Percentiles rank a stretch among this genome's conserved stretches.
Evolutionary conservation across 2,797 vertebrate genomes (phyloP).

Genomic region (Hemibagrus guttatus): DNA sequence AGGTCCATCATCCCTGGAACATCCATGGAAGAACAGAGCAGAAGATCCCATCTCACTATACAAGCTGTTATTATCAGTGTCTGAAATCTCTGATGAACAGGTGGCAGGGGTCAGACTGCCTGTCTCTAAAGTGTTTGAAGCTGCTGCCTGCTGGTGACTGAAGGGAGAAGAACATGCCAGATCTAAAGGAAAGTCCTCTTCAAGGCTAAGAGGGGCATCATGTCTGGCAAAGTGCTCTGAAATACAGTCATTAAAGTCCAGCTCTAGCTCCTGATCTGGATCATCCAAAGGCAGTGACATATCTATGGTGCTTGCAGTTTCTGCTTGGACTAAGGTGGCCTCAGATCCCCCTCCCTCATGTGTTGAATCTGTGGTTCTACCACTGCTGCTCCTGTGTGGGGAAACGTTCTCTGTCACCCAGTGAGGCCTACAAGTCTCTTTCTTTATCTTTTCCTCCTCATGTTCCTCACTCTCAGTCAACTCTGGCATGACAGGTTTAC

Average conservation of each 20-base stretch:
- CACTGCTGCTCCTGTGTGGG: constrained; percentile 71
- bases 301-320: constrained; percentile 41
- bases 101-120: constrained; percentile 73
- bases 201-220: constrained; percentile 47
- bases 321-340: constrained; percentile 63
- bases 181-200: constrained; percentile 54
- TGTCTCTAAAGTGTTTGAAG: constrained; percentile 65
- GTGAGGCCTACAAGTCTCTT: constrained; percentile 68
- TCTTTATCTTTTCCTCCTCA: constrained; percentile 61
- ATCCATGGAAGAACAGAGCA: constrained; percentile 69
- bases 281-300: constrained; percentile 53
- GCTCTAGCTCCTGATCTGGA: constrained; percentile 65
- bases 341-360: constrained; percentile 71
- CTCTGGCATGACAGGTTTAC: constrained; percentile 62
- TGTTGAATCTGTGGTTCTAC: constrained; percentile 73
- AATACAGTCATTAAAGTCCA: constrained; percentile 71
- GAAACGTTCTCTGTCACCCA: constrained; percentile 74
- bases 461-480: constrained; percentile 69
- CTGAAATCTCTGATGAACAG: constrained; percentile 74
- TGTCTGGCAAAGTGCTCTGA: constrained; percentile 64
- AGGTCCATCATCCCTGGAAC: constrained; percentile 69
- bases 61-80: constrained; percentile 59
- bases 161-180: constrained; percentile 53
- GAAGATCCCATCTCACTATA: constrained; percentile 61
- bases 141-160: constrained; percentile 54